These are phyloP conservation scores for Formica aserva DNA, from an alignment of 2,888 invertebrate genomes.

Conservation along the genomic window DNA sequence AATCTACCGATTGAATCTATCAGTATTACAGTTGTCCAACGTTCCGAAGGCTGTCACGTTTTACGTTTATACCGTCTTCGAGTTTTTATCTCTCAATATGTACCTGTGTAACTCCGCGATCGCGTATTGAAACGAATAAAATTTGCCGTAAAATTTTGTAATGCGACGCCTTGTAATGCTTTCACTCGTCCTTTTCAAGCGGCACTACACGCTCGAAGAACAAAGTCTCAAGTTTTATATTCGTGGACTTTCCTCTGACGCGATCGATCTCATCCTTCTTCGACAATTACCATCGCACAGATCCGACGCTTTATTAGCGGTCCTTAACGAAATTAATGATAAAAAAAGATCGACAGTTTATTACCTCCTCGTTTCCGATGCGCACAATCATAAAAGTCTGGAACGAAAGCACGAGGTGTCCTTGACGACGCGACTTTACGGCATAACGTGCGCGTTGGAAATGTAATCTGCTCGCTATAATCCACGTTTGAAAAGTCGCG, in stretches of 20 bases:
- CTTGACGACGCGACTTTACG: constrained; percentile 22
- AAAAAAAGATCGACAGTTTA: constrained; percentile 25
- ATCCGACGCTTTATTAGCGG: neutral
- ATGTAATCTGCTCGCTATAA: constrained; percentile 2
- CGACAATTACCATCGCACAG: neutral
- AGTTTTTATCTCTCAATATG: constrained; percentile 6
- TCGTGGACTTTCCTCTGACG: neutral
- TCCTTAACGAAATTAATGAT: constrained; percentile 15
- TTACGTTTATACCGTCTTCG: constrained; percentile 3
- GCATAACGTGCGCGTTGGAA: neutral
- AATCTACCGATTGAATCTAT: constrained; percentile 37
- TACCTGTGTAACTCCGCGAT: constrained; percentile 26
- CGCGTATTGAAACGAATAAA: constrained; percentile 22
- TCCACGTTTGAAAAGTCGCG: constrained; percentile 32
- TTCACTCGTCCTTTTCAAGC: constrained; percentile 29
- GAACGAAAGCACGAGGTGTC: constrained; percentile 26
- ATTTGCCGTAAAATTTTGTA: constrained; percentile 23
- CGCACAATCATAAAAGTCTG: constrained; percentile 40
- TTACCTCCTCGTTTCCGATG: constrained; percentile 25
- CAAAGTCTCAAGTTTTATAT: neutral
- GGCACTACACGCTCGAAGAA: neutral
- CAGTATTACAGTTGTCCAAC: constrained; percentile 16
- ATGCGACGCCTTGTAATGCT: constrained; percentile 12
- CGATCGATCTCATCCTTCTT: neutral
- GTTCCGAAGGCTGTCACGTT: constrained; percentile 27